Evolutionary conservation across 1,140 invertebrate genomes (phyloP), one percentile per base, ranked within the genome.

Genomic region (Halesus radiatus): DNA sequence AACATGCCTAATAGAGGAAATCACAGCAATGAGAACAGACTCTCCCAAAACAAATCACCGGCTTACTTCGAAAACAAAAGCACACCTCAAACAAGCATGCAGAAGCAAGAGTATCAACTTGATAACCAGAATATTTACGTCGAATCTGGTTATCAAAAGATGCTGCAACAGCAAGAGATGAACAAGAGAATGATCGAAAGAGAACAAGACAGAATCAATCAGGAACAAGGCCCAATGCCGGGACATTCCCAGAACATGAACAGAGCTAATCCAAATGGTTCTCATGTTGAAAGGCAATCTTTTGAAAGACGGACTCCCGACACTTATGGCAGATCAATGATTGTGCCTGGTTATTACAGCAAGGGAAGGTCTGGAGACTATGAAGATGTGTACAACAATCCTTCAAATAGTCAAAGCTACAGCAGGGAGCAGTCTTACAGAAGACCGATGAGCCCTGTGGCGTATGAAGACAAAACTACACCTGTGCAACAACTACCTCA

Each of bases 251-350:
- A 83, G 37, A 54, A 80, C 29, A 45, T 74, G 29, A 72, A 52
- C 37, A 68, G 53, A 56, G n/a, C 73, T 26, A 76, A 60, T 18
- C 53, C 76, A 50, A 77, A 54, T 26, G 58, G 66, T 16, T 29
- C 52, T 20, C 56, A 53, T 53, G 37, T 62, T 1, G 88, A 89
- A 75, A 84, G 87, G 60, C 87, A 89, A 75, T 84, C 88, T 76
- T 84, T 86, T 8, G 95, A 96, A 85, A 90, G 95, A 82, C 89
- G 95, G 80, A 96, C 95, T 7, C 95, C 95, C 0, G 95, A 96
- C 84, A 94, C 94, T 16, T 96, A 96, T 84, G 94, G 94, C 0
- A 88, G 95, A 58, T 94, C 94, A 16, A 91, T 88, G 54, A 86
- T 88, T n/a, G 87, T 88, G 80, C 84, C 87, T 20, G 81, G 85